These are phyloP conservation scores for Eulemur albifrons DNA, from an alignment of 2,797 vertebrate genomes.

Conservation along the genomic window DNA sequence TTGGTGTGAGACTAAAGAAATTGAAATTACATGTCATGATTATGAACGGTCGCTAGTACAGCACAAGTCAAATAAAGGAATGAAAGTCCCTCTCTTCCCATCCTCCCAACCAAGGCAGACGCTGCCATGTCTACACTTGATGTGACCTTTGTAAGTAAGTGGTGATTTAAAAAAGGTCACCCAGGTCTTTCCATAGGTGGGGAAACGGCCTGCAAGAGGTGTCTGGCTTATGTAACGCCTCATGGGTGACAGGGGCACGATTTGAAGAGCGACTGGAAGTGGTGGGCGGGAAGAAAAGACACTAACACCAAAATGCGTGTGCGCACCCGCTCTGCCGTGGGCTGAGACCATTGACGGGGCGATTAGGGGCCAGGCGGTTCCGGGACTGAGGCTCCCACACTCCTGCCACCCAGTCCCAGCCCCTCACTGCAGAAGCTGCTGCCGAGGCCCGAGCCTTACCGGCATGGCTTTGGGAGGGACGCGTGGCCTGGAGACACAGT, in stretches of 20 bases:
- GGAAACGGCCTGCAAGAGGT: not conserved
- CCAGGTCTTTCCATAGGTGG: not conserved
- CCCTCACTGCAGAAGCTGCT: not conserved
- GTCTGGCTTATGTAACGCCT: not conserved
- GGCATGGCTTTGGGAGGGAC: not conserved
- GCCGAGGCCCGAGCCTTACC: too few relatives aligned
- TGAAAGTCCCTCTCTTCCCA: not conserved
- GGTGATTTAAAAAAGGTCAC: not conserved
- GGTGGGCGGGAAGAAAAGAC: not conserved
- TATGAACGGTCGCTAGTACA: not conserved
- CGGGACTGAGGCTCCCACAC: not conserved
- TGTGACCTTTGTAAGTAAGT: not conserved
- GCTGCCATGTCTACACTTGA: not conserved
- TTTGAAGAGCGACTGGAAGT: not conserved
- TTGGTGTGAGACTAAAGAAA: not conserved
- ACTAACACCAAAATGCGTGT: not conserved
- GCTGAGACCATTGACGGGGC: not conserved
- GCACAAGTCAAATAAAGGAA: not conserved
- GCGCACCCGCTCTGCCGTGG: not conserved
- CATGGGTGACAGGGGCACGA: not conserved
- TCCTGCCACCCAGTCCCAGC: not conserved
- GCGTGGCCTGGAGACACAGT: not conserved
- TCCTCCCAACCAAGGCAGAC: not conserved
- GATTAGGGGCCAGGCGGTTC: not conserved
- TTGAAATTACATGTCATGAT: not conserved